Base-by-base conservation (phyloP, 2,113 vertebrate genomes). In the Xiphophorus couchianus region DNA sequence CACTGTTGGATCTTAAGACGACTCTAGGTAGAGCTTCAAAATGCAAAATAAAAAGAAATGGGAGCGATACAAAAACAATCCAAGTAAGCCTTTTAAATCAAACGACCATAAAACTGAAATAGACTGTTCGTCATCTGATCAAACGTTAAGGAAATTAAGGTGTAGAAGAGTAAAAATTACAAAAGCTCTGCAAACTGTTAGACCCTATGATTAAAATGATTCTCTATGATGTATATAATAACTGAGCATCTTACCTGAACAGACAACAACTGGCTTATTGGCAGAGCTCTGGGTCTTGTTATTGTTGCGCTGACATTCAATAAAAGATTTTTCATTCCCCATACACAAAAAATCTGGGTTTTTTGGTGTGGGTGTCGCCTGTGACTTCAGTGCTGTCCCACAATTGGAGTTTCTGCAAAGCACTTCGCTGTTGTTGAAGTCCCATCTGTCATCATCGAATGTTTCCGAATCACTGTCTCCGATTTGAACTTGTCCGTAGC, bases 351-450 rank as follows among this genome's bases (percentile, higher is more conserved):
- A 66, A 12, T 48, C 14, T 25, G 48, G 22, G 2, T 69, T 28
- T 64, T 22, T 51, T 8, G 48, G 22, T 22, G 19, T 51, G 48
- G 19, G 48, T 22, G 5, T 5, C 44, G 58, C 0, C 1, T 81
- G 0, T 0, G 29, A 51, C 11, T 1, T 15, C 8, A 71, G 4
- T 2, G 60, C 71, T 0, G 9, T 6, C 2, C 71, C 81, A 72
- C 81, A 90, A 4, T 14, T 5, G 61, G 83, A 2, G 42, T 79
- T 3, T 58, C 63, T 79, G 69, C 86, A 88, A 4, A 78, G 81
- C 37, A 82, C 88, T 3, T 4, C 0, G 11, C 48, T 76, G 17
- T 82, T 25, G 1, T 27, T 30, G 29, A 64, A 1, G 35, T 25
- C 58, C 74, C 76, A 82, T 0, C 0, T 11, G 35, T 58, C 48